Conservation (phyloP, 2,113 vertebrate genomes). For the Neodon shergylaensis region DNA sequence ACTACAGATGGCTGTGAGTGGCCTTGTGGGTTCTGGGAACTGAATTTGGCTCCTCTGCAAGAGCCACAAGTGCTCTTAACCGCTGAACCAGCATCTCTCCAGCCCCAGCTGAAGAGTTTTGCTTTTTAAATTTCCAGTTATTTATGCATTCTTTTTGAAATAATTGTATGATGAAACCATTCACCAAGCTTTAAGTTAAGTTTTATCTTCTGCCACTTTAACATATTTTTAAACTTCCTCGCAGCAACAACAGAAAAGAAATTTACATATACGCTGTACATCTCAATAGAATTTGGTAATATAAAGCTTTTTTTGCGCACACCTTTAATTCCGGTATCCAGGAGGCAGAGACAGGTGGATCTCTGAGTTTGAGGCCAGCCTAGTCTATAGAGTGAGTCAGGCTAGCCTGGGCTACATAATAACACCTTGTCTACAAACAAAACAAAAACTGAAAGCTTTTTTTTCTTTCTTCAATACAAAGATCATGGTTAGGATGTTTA, state of each 20-base stretch:
- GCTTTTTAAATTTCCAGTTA: constrained; percentile 32
- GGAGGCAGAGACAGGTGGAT: not conserved
- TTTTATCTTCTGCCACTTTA: not conserved
- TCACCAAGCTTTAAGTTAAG: constrained; percentile 10
- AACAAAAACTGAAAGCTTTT: not conserved
- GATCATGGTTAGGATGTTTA: not conserved
- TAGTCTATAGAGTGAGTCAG: not conserved
- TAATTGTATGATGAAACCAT: constrained; percentile 25
- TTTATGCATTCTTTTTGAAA: not conserved
- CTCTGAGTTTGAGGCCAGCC: not conserved
- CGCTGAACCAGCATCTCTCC: not conserved
- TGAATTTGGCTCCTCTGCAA: not conserved
- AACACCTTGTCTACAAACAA: not conserved
- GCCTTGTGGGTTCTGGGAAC: not conserved
- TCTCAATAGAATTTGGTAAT: constrained; percentile 7
- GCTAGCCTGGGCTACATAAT: not conserved
- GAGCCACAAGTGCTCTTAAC: not conserved
- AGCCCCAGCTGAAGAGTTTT: not conserved
- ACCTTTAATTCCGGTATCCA: not conserved
- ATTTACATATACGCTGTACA: not conserved
- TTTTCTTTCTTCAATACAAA: constrained; percentile 45
- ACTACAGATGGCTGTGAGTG: not conserved
- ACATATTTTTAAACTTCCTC: constrained; percentile 34
- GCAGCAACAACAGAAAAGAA: not conserved
- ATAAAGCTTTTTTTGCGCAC: not conserved